phyloP scores from a whole-genome alignment of 2,888 invertebrate genomes.

The Pheosia gnoma region DNA sequence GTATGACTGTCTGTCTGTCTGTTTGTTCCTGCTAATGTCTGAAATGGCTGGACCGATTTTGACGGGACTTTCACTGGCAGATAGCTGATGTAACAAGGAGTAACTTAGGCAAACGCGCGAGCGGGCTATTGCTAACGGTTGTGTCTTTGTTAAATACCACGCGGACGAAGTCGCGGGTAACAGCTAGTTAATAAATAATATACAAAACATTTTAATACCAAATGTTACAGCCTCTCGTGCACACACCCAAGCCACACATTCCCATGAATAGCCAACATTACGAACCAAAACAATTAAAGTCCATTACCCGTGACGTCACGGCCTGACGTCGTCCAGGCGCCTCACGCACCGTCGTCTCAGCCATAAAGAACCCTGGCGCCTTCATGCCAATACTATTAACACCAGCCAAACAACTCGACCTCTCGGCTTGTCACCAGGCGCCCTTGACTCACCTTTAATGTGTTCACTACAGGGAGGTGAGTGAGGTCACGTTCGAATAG shows the following conservation, averaged over 20 bases:
- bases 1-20: no score
- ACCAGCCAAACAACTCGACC: constrained; percentile 42
- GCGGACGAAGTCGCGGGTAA: no score
- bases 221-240: constrained; percentile 13
- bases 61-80: no score
- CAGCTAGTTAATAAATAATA: no score
- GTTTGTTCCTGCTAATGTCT: no score
- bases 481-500: constrained; percentile 26
- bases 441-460: constrained; percentile 32
- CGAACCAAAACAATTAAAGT: constrained; percentile 37
- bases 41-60: no score
- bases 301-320: constrained; percentile 45
- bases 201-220: constrained; percentile 6
- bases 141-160: no score
- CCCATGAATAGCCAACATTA: constrained; percentile 17
- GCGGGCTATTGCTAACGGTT: no score
- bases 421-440: constrained; percentile 9
- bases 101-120: no score
- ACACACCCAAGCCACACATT: constrained; percentile 3
- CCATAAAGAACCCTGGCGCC: constrained; percentile 64
- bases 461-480: constrained; percentile 17
- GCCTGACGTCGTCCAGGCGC: constrained; percentile 52
- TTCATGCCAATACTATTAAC: constrained; percentile 45
- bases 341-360: constrained; percentile 57
- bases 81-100: no score